Evolutionary conservation across 2,113 vertebrate species (phyloP).

Genomic region (Colinus virginianus): DNA sequence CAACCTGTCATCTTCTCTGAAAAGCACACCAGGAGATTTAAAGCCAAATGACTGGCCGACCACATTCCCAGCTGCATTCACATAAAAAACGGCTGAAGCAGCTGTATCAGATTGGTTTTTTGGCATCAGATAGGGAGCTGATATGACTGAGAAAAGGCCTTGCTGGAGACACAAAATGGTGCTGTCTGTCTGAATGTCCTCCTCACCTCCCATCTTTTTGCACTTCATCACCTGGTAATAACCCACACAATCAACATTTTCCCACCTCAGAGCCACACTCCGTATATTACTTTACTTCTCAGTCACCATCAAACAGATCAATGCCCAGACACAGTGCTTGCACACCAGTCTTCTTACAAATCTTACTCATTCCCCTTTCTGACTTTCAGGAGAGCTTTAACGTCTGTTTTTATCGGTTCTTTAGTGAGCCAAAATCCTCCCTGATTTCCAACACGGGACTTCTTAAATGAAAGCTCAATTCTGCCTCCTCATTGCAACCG

Average conservation of each 20-base stretch:
- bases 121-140: neutral
- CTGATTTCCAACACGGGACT: accelerated
- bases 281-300: neutral
- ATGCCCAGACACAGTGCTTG: neutral
- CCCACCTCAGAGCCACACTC: neutral
- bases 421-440: neutral
- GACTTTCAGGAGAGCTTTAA: neutral
- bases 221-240: neutral
- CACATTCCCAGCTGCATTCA: neutral
- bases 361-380: neutral
- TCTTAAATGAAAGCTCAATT: neutral
- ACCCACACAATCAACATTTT: neutral
- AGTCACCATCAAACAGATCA: neutral
- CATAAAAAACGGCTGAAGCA: neutral
- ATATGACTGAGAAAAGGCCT: neutral
- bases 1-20: neutral
- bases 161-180: neutral
- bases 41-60: neutral
- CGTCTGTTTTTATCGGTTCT: neutral
- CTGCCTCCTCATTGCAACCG: neutral
- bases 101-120: neutral
- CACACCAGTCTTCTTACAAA: neutral
- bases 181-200: neutral
- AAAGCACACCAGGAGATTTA: neutral
- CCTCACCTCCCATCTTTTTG: neutral